These are phyloP conservation scores for Mizuhopecten yessoensis DNA, from an alignment of 1,140 invertebrate species.

Conservation along the genomic window DNA sequence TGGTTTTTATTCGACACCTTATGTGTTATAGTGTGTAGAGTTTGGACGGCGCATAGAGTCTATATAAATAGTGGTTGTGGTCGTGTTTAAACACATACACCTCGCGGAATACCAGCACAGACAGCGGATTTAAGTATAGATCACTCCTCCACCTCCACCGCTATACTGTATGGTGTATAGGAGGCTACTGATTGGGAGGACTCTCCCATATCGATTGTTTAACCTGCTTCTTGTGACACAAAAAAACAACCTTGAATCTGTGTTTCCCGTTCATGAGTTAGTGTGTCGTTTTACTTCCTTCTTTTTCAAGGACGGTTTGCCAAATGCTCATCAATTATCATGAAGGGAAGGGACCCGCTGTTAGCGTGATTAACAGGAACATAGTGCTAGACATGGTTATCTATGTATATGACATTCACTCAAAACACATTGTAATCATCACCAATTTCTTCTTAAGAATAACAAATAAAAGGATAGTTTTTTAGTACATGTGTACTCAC, in stretches of 20 bases:
- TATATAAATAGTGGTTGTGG: background rate
- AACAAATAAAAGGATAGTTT: too few species aligned
- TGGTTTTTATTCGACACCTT: background rate
- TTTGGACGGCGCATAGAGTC: background rate
- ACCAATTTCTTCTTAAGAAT: too few species aligned
- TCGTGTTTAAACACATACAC: background rate
- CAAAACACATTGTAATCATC: too few species aligned
- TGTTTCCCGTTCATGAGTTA: background rate
- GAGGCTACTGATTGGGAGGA: too few species aligned
- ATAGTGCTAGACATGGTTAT: too few species aligned
- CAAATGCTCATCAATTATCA: background rate
- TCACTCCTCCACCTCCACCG: too few species aligned
- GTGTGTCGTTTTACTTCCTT: background rate
- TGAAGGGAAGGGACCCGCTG: background rate
- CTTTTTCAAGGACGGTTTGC: background rate
- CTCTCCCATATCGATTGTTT: background rate
- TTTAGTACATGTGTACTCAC: too few species aligned
- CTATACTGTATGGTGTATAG: too few species aligned
- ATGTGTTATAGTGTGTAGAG: constrained; percentile 10
- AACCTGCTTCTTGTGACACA: background rate
- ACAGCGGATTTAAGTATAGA: background rate
- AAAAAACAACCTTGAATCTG: background rate
- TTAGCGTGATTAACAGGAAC: too few species aligned
- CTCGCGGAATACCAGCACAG: background rate
- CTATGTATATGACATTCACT: too few species aligned